Conservation (phyloP, 92 coral and sea anemone species). For the Ricordea florida region DNA sequence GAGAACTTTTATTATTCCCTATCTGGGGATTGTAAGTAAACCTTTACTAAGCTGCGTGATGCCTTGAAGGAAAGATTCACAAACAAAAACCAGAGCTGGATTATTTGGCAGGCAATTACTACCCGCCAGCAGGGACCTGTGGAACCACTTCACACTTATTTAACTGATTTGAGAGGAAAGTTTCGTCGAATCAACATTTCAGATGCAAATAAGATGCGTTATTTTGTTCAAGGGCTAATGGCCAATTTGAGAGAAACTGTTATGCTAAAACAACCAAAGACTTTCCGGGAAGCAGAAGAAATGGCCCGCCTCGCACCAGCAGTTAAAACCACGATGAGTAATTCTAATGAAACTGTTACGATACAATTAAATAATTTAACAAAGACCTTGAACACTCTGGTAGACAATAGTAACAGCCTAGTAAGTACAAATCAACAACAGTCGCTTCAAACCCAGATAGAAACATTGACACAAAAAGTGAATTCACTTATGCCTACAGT, state of each 20-base stretch:
- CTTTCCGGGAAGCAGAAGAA: too few species aligned
- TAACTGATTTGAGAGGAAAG: not conserved
- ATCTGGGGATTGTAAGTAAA: not conserved
- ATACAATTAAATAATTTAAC: too few species aligned
- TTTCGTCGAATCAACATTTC: not conserved
- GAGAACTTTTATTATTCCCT: not conserved
- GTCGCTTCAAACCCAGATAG: too few species aligned
- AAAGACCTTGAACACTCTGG: too few species aligned
- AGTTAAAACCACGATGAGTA: too few species aligned
- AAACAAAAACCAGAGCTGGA: not conserved
- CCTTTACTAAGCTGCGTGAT: not conserved
- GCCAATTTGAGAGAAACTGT: not conserved
- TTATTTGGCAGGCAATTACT: not conserved
- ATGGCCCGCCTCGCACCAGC: too few species aligned
- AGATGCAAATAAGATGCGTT: not conserved
- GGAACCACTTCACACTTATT: conserved; percentile 9
- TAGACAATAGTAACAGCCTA: too few species aligned
- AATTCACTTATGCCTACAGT: too few species aligned
- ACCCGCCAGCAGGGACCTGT: not conserved
- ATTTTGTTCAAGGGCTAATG: not conserved
- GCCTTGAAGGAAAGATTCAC: not conserved
- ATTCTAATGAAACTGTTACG: too few species aligned
- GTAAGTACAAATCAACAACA: too few species aligned
- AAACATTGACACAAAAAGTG: too few species aligned
- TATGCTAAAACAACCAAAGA: not conserved